Conservation (phyloP, 2,888 invertebrate species). For the Leptinotarsa tumamoca region DNA sequence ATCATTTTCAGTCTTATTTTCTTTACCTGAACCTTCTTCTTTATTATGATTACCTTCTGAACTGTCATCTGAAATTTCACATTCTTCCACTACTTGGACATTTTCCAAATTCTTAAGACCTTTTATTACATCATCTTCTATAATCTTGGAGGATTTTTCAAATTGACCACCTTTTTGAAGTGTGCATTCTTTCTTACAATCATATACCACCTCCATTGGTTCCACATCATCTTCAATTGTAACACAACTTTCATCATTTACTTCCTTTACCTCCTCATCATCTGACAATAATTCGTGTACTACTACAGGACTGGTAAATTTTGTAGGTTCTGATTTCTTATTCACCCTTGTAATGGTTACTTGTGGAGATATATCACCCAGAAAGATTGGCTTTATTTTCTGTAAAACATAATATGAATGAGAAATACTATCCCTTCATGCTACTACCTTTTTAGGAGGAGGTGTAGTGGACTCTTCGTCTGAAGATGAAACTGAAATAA, state of each 20-base stretch:
- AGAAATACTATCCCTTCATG: not conserved
- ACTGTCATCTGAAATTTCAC: slow-evolving; percentile 40
- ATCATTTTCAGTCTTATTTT: slow-evolving; percentile 39
- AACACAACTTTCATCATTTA: slow-evolving; percentile 39
- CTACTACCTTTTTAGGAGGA: slow-evolving; percentile 40
- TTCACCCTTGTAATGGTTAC: slow-evolving; percentile 27
- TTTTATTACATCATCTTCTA: slow-evolving; percentile 22
- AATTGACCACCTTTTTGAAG: not conserved
- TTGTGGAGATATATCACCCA: slow-evolving; percentile 19
- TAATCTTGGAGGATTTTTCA: not conserved
- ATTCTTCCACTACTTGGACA: slow-evolving; percentile 19
- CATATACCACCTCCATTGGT: not conserved
- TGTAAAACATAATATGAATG: slow-evolving; percentile 22
- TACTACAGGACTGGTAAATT: slow-evolving; percentile 23
- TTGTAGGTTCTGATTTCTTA: slow-evolving; percentile 9
- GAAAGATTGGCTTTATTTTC: slow-evolving; percentile 28
- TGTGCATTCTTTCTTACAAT: not conserved
- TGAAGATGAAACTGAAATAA: slow-evolving; percentile 44
- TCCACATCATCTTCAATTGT: slow-evolving; percentile 29
- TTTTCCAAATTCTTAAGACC: slow-evolving; percentile 20
- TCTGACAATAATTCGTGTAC: slow-evolving; percentile 36
- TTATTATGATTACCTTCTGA: slow-evolving; percentile 32
- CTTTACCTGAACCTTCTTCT: slow-evolving; percentile 25
- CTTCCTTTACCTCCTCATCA: slow-evolving; percentile 36
- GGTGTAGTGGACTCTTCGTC: slow-evolving; percentile 41